A percentile compares a stretch with the other conserved stretches of the same genome.
Conservation (phyloP, 2,888 invertebrate species). For the Drosophila macrospina region DNA sequence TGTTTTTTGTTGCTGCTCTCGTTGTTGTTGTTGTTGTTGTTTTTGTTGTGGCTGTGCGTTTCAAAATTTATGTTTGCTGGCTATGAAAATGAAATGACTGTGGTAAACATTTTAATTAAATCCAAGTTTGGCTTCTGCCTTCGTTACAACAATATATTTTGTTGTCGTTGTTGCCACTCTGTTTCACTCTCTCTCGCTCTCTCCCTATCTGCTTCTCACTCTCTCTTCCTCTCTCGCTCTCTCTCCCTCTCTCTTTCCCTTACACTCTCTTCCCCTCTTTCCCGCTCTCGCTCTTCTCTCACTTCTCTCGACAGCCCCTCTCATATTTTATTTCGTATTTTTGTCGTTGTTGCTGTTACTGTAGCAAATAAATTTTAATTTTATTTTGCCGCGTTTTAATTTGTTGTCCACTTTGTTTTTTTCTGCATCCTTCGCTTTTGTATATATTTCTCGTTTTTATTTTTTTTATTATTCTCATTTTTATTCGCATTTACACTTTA, state of each 20-base stretch:
- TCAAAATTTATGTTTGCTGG: constrained; percentile 80
- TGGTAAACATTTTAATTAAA: constrained; percentile 81
- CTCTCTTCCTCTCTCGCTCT: constrained; percentile 25
- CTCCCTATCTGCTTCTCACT: constrained; percentile 20
- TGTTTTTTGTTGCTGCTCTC: constrained; percentile 26
- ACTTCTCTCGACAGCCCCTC: neutral
- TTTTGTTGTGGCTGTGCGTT: constrained; percentile 61
- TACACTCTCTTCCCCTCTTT: constrained; percentile 10
- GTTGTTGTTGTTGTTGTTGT: constrained; percentile 24
- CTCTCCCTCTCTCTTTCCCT: constrained; percentile 19
- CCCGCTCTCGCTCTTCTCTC: constrained; percentile 12
- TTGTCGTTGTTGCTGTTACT: constrained; percentile 33
- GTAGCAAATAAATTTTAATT: constrained; percentile 78
- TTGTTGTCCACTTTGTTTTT: constrained; percentile 73
- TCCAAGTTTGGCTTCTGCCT: constrained; percentile 81
- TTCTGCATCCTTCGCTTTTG: constrained; percentile 39
- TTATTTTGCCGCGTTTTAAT: constrained; percentile 80
- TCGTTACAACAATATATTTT: constrained; percentile 79
- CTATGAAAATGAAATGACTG: constrained; percentile 81
- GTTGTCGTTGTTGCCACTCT: constrained; percentile 55
- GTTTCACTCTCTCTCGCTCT: constrained; percentile 18
- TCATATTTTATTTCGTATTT: constrained; percentile 46
- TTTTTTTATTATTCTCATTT: constrained; percentile 45
- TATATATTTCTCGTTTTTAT: constrained; percentile 15
- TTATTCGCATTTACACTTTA: constrained; percentile 76